Base-by-base conservation (phyloP, 2,888 invertebrate genomes). In the Altica lythri region DNA sequence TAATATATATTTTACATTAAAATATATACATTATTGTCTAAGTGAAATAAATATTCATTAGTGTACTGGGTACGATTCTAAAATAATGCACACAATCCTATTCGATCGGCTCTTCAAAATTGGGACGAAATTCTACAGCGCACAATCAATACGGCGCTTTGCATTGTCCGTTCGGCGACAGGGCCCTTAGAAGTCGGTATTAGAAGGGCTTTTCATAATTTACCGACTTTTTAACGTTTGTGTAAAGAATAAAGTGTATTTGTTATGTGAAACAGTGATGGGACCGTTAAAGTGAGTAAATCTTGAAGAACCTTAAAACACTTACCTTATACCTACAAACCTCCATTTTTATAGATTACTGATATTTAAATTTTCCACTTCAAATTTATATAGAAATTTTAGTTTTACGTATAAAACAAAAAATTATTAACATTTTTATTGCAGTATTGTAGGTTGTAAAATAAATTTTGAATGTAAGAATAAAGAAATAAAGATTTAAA, bases 121-220 rank as follows among this genome's bases (percentile, higher is more conserved):
- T 42, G 37, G 57, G 53, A 45, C 57, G 38, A 27, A 32, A 42
- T 35, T 18, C 16, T 47, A 34, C 64, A 65, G 71, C 71, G 70
- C 72, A 71, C 58, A 72, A 73, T 73, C 73, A 69, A 73, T 73
- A 72, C n/a, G 65, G 60, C 63, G 59, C 63, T 65, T 65, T 60
- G 63, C 59, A 53, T 60, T 43, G 29, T 55, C 56, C 46, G 60
- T 59, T 64, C 53, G 61, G 55, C 64, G 64, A 62, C 64, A 63
- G 64, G 64, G 63, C 61, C 62, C 62, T 64, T 66, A 30, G 18
- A 42, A 38, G 12, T 44, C 17, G 29, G 35, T 19, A n/a, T 30
- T 38, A 27, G 25, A 30, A 22, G 25, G 12, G 25, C 5, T 27
- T 35, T 18, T 38, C 22, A 13, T 46, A 30, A 27, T 22, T 35